These are phyloP conservation scores for Rhingia campestris DNA, from an alignment of 2,888 invertebrate genomes.

Conservation along the genomic window DNA sequence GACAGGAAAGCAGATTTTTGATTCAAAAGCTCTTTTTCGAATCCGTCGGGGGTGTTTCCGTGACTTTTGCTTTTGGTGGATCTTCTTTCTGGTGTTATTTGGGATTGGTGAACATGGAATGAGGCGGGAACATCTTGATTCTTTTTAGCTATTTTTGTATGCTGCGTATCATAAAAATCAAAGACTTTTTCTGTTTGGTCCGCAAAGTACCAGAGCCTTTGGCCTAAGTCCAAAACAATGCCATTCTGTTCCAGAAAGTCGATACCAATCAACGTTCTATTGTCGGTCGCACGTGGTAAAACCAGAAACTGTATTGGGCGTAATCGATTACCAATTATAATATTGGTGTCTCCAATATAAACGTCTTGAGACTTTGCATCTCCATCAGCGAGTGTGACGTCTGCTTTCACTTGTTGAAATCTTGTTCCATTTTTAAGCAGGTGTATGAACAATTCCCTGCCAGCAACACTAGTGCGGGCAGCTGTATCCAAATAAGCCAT, in stretches of 20 bases:
- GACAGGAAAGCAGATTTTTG: no score
- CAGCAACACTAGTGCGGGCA: slow-evolving; percentile 43
- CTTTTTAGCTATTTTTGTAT: not conserved
- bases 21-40: no score
- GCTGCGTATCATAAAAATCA: slow-evolving; percentile 4
- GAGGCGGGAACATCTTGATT: not conserved
- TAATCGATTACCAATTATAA: slow-evolving; percentile 35
- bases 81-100: no score
- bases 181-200: slow-evolving; percentile 12
- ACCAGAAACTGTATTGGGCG: slow-evolving; percentile 18
- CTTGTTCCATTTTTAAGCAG: slow-evolving; percentile 10
- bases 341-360: slow-evolving; percentile 5
- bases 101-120: not conserved
- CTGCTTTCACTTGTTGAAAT: slow-evolving; percentile 1
- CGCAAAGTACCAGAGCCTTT: slow-evolving; percentile 15
- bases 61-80: not conserved
- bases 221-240: slow-evolving; percentile 13
- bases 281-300: slow-evolving; percentile 19
- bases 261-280: slow-evolving; percentile 42
- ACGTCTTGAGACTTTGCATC: not conserved
- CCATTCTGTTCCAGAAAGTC: slow-evolving; percentile 44
- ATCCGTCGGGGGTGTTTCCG: not conserved
- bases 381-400: slow-evolving; percentile 27
- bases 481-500: slow-evolving; percentile 49
- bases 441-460: slow-evolving; percentile 21